Evolutionary conservation across 1,140 invertebrate species (phyloP).

Genomic region (Babylonia areolata): DNA sequence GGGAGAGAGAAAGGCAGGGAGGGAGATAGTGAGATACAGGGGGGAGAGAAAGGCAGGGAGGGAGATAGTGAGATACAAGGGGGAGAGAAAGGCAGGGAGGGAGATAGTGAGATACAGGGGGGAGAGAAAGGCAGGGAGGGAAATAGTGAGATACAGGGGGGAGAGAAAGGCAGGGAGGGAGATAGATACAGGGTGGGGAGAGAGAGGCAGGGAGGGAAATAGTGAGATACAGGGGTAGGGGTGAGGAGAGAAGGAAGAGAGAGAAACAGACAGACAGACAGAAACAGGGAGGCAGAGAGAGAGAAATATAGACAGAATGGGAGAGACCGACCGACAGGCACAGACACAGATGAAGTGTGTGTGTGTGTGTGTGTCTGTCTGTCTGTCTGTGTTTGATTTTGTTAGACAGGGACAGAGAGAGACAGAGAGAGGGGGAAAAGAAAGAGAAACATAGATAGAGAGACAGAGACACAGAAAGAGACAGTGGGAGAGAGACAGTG

Average conservation of each 20-base stretch:
- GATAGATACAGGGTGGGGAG: not conserved
- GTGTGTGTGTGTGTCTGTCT: too few relatives aligned
- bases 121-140: too few relatives aligned
- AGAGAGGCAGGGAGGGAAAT: too few relatives aligned
- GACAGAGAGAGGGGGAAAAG: not conserved
- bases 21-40: not conserved
- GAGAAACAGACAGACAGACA: not conserved
- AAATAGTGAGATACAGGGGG: too few relatives aligned
- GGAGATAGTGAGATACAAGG: not conserved
- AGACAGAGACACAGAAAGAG: too few relatives aligned
- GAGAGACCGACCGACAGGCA: not conserved
- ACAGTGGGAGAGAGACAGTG: too few relatives aligned
- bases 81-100: not conserved
- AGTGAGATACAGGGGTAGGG: not conserved
- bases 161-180: not conserved
- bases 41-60: not conserved
- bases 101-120: not conserved
- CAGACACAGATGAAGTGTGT: not conserved
- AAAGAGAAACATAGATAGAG: not conserved
- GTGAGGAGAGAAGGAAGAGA: not conserved
- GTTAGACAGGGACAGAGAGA: not conserved
- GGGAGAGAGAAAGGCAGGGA: not conserved
- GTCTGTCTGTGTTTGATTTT: too few relatives aligned
- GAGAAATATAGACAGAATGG: not conserved
- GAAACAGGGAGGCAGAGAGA: not conserved